Conservation (phyloP, 2,113 vertebrate species). For the Syngnathus typhle region DNA sequence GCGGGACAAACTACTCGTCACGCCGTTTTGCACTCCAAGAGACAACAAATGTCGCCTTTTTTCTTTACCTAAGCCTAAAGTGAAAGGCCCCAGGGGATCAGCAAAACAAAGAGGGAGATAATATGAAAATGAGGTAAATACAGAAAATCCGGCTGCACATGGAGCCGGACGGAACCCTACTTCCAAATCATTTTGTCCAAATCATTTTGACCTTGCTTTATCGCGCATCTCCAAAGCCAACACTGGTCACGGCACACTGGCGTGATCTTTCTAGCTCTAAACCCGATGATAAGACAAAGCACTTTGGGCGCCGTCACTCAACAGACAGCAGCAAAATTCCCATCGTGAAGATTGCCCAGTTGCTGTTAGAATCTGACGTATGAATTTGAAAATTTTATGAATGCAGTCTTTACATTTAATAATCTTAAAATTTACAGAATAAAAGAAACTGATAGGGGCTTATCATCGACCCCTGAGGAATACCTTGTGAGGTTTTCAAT, state of each 20-base stretch:
- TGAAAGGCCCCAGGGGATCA: not conserved
- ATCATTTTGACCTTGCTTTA: constrained; percentile 16
- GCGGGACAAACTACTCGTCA: not conserved
- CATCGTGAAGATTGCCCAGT: not conserved
- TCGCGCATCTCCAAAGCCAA: constrained; percentile 13
- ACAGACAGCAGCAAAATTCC: not conserved
- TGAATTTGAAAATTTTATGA: constrained; percentile 6
- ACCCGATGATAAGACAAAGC: constrained; percentile 16
- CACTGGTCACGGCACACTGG: not conserved
- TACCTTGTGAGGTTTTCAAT: not conserved
- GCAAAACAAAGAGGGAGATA: not conserved
- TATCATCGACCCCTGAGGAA: not conserved
- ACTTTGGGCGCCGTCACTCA: constrained; percentile 2
- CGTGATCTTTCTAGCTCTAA: constrained; percentile 13
- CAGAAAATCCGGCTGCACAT: not conserved
- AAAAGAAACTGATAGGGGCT: not conserved
- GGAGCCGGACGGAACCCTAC: not conserved
- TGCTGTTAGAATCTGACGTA: constrained; percentile 22
- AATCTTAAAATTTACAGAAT: too few relatives aligned
- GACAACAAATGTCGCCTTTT: not conserved
- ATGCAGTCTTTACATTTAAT: not conserved
- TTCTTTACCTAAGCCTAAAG: not conserved
- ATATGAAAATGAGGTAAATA: not conserved
- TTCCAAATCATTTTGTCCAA: constrained; percentile 7
- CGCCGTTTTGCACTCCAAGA: not conserved